Evolutionary conservation across 2,797 vertebrate genomes (phyloP).

Genomic region (Typhlichthys subterraneus): DNA sequence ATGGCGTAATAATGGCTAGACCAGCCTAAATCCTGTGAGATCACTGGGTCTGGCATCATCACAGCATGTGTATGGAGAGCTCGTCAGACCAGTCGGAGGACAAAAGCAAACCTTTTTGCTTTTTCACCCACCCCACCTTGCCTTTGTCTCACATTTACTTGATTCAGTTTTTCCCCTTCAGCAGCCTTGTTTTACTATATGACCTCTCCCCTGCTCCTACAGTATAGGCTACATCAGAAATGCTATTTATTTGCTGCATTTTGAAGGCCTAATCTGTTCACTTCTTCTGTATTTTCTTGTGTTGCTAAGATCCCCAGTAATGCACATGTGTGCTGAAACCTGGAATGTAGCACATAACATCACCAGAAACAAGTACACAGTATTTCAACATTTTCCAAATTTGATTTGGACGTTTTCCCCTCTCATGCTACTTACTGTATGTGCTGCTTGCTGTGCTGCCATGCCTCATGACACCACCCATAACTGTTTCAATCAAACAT

Average conservation of each 20-base stretch:
- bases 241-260: conserved; percentile 8
- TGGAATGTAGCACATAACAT: too few relatives aligned
- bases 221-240: neutral
- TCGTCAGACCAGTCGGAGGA: conserved; percentile 62
- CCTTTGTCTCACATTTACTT: neutral
- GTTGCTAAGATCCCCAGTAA: conserved; percentile 3
- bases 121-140: neutral
- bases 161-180: conserved; percentile 19
- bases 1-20: conserved; percentile 47
- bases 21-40: conserved; percentile 61
- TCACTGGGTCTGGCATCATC: conserved; percentile 54
- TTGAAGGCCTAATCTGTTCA: neutral
- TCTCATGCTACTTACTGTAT: neutral
- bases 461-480: neutral
- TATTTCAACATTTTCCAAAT: too few relatives aligned
- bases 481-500: conserved; percentile 2
- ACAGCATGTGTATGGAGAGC: conserved; percentile 49
- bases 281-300: neutral
- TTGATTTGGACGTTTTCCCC: too few relatives aligned
- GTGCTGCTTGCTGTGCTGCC: neutral
- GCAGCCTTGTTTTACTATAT: conserved; percentile 25
- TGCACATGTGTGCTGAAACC: neutral
- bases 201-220: conserved; percentile 14
- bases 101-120: conserved; percentile 16
- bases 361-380: too few relatives aligned